phyloP scores from a whole-genome alignment of 1,140 invertebrate species.

The Onthophagus taurus region DNA sequence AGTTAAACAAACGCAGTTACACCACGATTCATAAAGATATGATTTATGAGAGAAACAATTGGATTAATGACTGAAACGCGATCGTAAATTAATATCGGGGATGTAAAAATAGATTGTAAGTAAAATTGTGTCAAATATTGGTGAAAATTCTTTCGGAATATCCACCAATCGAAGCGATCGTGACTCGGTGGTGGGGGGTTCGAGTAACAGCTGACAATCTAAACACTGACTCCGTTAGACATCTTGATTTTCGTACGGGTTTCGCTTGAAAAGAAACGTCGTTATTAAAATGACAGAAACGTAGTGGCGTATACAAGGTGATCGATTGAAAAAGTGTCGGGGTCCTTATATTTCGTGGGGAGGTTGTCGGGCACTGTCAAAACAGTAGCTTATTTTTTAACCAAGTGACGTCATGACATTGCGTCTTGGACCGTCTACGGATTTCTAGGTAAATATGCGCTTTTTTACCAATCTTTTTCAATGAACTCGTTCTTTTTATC shows the following conservation, averaged over 20 bases:
- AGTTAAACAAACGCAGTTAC: too few species aligned
- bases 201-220: conserved; percentile 20
- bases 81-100: too few species aligned
- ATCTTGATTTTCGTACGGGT: conserved; percentile 19
- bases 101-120: too few species aligned
- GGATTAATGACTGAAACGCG: too few species aligned
- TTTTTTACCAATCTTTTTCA: too few species aligned
- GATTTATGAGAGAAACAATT: too few species aligned
- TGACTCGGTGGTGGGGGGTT: conserved; percentile 7
- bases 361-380: conserved; percentile 1
- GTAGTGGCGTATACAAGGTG: conserved; percentile 7
- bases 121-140: too few species aligned
- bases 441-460: conserved; percentile 17
- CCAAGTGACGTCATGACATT: conserved; percentile 21
- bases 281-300: conserved; percentile 19
- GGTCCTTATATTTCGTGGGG: too few species aligned
- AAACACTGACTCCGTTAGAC: conserved; percentile 17
- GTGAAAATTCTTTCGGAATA: too few species aligned
- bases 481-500: too few species aligned
- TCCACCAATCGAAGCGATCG: conserved; percentile 15
- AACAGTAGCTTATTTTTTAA: conserved; percentile 14
- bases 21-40: too few species aligned
- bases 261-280: background rate
- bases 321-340: background rate
- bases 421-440: conserved; percentile 17